Base-by-base conservation (phyloP, 2,113 vertebrate genomes). In the Eleginops maclovinus region DNA sequence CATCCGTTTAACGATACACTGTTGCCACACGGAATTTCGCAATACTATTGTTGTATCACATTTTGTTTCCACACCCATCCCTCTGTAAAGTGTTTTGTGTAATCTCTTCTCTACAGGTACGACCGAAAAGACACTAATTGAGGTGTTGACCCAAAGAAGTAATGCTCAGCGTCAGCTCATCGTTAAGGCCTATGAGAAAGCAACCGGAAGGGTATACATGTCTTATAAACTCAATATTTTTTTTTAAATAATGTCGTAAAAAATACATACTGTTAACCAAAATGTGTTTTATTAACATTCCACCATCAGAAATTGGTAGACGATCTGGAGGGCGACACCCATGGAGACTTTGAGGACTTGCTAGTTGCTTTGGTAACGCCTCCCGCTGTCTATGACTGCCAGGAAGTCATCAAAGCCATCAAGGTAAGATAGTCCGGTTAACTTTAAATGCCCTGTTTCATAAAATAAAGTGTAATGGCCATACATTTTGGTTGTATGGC, bases 311-410 rank as follows among this genome's bases (percentile, higher is more conserved):
- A 85, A 55, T 87, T 98, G 62, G 91, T 92, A 44, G 95, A 91
- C 77, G 96, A 96, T 69, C 87, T 98, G 87, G 87, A 97, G 82
- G 94, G 95, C 0, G 96, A 98, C 75, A 96, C 96, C 41, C 95
- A 92, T 0, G 96, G 96, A 62, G 86, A 97, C 70, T 96, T 97
- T 70, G 91, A 96, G 84, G 82, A 92, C 10, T 9, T 95, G 72
- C 85, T 97, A 60, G 92, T 96, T 4, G 95, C 94, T 44, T 91
- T 98, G 6, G 88, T 95, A 26, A 94, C 87, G 0, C 91, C 94
- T 12, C 92, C 95, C 0, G 94, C 88, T 17, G 59, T 90, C 50
- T 97, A 93, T 51, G 96, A 97, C 89, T 95, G 94, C 0, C 94
- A 90, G 11, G 95, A 96, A 85, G 89, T 96, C 22, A 95, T 92